These are phyloP conservation scores for Varanus komodoensis DNA, from an alignment of 2,113 vertebrate genomes.

Conservation along the genomic window DNA sequence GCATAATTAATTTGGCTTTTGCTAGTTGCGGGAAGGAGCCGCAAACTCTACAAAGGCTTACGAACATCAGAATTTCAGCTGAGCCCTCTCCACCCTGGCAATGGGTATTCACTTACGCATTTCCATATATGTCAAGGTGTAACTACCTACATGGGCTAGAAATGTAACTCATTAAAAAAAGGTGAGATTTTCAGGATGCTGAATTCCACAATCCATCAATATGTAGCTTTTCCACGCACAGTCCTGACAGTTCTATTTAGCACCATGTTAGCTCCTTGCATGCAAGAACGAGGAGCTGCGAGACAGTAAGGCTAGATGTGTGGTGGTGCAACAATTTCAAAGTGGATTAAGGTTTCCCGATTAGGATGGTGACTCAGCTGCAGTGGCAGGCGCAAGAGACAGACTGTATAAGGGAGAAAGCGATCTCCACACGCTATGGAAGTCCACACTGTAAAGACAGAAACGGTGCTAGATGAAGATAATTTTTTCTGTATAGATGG, in stretches of 20 bases:
- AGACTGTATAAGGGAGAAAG: background rate
- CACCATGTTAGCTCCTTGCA: slow-evolving; percentile 15
- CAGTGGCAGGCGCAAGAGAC: slow-evolving; percentile 19
- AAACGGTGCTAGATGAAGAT: background rate
- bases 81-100: background rate
- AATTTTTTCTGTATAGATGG: background rate
- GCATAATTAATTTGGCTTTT: background rate
- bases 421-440: background rate
- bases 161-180: slow-evolving; percentile 58
- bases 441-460: slow-evolving; percentile 19
- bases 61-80: too few species aligned
- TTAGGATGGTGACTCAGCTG: slow-evolving; percentile 35
- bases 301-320: slow-evolving; percentile 32
- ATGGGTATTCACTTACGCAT: too few species aligned
- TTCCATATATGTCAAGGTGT: background rate
- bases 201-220: slow-evolving; percentile 52
- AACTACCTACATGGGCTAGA: slow-evolving; percentile 27
- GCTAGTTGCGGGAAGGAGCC: background rate
- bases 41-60: background rate
- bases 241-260: background rate
- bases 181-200: slow-evolving; percentile 57
- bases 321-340: slow-evolving; percentile 42
- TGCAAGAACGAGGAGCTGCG: background rate
- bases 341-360: slow-evolving; percentile 47
- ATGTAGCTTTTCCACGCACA: background rate